phyloP scores from a whole-genome alignment of 2,113 vertebrate genomes.

The Hippoglossus stenolepis region DNA sequence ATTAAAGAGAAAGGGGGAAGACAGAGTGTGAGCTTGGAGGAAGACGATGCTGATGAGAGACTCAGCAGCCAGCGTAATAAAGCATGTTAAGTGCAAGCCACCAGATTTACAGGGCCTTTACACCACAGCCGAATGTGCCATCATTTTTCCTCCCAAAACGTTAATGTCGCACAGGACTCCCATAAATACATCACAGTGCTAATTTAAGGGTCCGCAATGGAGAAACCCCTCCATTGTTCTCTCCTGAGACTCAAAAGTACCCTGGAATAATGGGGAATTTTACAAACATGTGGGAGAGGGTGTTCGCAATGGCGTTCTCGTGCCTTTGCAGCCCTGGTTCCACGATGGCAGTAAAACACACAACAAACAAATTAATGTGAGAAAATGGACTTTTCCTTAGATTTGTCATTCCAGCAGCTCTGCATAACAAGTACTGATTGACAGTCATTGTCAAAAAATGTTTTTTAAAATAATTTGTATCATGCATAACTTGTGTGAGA shows the following conservation, averaged over 20 bases:
- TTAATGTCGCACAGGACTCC: slow-evolving; percentile 68
- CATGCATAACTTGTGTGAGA: slow-evolving; percentile 37
- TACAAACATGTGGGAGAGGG: slow-evolving; percentile 54
- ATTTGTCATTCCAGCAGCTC: slow-evolving; percentile 40
- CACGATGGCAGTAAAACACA: slow-evolving; percentile 30
- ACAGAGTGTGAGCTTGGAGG: slow-evolving; percentile 34
- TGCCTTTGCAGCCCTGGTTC: slow-evolving; percentile 4
- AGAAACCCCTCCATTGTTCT: slow-evolving; percentile 68
- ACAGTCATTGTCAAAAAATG: slow-evolving; percentile 10
- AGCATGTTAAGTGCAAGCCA: slow-evolving; percentile 64
- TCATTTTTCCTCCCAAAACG: slow-evolving; percentile 74
- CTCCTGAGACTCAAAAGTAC: slow-evolving; percentile 46
- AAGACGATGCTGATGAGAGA: slow-evolving; percentile 57
- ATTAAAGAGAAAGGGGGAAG: slow-evolving; percentile 30
- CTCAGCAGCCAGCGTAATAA: slow-evolving; percentile 62
- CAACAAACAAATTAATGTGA: slow-evolving; percentile 30
- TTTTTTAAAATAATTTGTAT: slow-evolving; percentile 20
- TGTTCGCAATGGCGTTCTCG: slow-evolving; percentile 15
- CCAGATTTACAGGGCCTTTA: slow-evolving; percentile 77
- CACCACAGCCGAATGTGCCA: slow-evolving; percentile 66
- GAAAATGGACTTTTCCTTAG: slow-evolving; percentile 23
- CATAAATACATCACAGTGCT: slow-evolving; percentile 72
- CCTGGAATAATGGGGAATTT: slow-evolving; percentile 62
- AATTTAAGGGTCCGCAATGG: slow-evolving; percentile 67
- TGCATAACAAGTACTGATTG: slow-evolving; percentile 33